Conservation (phyloP, 2,888 invertebrate species). For the Gnatocerus cornutus region DNA sequence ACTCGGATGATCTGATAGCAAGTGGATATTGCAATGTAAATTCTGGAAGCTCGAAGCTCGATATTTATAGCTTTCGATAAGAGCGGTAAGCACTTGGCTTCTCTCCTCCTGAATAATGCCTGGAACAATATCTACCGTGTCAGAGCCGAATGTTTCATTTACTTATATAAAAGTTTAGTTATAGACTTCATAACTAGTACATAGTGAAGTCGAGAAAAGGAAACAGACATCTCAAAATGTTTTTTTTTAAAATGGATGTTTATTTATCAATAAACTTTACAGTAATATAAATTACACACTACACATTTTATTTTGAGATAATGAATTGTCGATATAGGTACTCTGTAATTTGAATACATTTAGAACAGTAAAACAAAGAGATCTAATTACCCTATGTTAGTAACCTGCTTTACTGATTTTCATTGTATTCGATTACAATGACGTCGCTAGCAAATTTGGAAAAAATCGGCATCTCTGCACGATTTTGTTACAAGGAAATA, state of each 20-base stretch:
- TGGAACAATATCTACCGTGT: conserved; percentile 56
- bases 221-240: no score
- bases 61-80: conserved; percentile 62
- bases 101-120: conserved; percentile 56
- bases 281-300: conserved; percentile 63
- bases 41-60: conserved; percentile 62
- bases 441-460: conserved; percentile 46
- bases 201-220: background rate
- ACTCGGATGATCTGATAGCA: conserved; percentile 63
- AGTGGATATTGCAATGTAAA: conserved; percentile 66
- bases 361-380: conserved; percentile 53
- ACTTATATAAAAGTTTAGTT: conserved; percentile 42
- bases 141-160: conserved; percentile 53
- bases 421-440: conserved; percentile 43
- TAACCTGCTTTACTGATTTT: conserved; percentile 44
- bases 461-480: conserved; percentile 24
- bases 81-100: conserved; percentile 58
- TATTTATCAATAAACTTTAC: conserved; percentile 61
- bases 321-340: conserved; percentile 59
- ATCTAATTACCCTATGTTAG: conserved; percentile 44
- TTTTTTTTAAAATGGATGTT: conserved; percentile 50
- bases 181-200: conserved; percentile 35
- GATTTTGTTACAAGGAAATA: conserved; percentile 30
- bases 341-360: conserved; percentile 58
- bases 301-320: conserved; percentile 61